These are phyloP conservation scores for Urocynchramus pylzowi DNA, from an alignment of 2,113 vertebrate species.

Conservation along the genomic window DNA sequence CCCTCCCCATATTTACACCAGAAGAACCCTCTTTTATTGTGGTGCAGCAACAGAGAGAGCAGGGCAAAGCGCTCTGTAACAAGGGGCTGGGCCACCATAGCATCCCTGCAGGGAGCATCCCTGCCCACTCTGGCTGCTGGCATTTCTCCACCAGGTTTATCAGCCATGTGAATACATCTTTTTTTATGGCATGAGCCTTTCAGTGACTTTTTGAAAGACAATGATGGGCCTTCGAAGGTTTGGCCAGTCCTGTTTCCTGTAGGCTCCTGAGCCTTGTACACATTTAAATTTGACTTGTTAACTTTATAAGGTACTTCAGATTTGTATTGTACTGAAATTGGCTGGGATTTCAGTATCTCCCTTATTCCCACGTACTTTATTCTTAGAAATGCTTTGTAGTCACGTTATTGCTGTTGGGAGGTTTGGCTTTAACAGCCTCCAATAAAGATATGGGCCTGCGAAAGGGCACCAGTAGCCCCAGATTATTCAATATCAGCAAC, in stretches of 20 bases:
- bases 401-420: slow-evolving; percentile 79
- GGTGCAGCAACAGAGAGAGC: background rate
- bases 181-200: slow-evolving; percentile 17
- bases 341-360: slow-evolving; percentile 81
- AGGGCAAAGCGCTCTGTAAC: background rate
- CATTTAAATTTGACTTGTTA: slow-evolving; percentile 71
- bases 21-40: background rate
- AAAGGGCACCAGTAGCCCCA: slow-evolving; percentile 36
- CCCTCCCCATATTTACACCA: background rate
- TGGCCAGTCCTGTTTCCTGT: slow-evolving; percentile 19
- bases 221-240: slow-evolving; percentile 28
- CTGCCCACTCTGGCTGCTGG: background rate
- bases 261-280: slow-evolving; percentile 41
- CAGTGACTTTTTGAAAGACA: slow-evolving; percentile 37
- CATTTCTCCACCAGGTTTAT: background rate
- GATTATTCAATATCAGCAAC: slow-evolving; percentile 6
- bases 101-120: background rate
- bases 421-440: slow-evolving; percentile 82
- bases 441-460: slow-evolving; percentile 88
- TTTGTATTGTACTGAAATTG: slow-evolving; percentile 71
- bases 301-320: slow-evolving; percentile 64
- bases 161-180: slow-evolving; percentile 30
- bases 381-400: slow-evolving; percentile 83
- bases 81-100: background rate
- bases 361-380: slow-evolving; percentile 89